Percentiles rank a stretch among this genome's conserved stretches.
Conservation (phyloP, 2,113 vertebrate species). For the Aviceda subcristata region DNA sequence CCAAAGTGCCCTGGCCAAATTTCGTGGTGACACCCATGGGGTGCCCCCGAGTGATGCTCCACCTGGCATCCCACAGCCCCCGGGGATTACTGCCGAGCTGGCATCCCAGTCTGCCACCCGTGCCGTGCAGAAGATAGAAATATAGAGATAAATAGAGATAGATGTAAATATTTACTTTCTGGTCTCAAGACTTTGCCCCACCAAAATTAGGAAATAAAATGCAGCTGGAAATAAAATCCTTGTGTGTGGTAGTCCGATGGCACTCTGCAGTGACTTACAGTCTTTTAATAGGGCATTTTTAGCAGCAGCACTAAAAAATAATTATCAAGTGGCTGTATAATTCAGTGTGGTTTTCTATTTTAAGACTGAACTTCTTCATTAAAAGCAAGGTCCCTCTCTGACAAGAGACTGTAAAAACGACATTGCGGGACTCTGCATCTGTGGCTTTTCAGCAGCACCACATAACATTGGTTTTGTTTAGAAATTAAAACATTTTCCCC, state of each 20-base stretch:
- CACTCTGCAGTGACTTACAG: not conserved
- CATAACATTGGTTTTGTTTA: not conserved
- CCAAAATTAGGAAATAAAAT: not conserved
- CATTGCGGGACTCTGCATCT: not conserved
- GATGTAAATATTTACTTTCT: not conserved
- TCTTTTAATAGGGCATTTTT: not conserved
- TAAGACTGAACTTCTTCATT: not conserved
- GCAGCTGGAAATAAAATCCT: not conserved
- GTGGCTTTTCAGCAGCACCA: not conserved
- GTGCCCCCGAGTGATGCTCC: fast-evolving
- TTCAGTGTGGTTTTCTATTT: not conserved
- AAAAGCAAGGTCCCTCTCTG: not conserved
- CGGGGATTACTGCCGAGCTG: fast-evolving
- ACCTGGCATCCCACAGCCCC: not conserved
- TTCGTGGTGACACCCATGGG: fast-evolving
- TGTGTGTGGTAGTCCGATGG: not conserved
- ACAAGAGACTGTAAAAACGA: not conserved
- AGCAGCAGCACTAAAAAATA: constrained; percentile 24
- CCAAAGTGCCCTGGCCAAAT: not conserved
- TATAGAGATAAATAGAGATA: not conserved
- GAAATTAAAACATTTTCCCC: not conserved
- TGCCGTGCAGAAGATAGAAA: not conserved
- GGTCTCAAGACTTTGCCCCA: not conserved
- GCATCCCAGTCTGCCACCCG: not conserved
- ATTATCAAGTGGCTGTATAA: not conserved